Base-by-base conservation (phyloP, 92 coral and sea anemone species). In the Ricordea florida region DNA sequence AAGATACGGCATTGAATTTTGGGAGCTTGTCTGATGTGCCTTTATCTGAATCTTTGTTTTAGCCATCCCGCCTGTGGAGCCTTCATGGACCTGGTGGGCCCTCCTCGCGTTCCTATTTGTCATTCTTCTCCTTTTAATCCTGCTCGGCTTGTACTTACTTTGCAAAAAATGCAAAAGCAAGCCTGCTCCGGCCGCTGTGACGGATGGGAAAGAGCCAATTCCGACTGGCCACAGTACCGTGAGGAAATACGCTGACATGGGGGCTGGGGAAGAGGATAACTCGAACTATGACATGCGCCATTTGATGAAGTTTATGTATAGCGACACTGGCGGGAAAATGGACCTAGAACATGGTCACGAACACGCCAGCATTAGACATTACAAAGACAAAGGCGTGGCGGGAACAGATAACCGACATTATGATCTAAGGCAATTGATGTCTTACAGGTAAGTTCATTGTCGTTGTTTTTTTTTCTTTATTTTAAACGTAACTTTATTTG, bases 201-300 rank as follows among this genome's bases (percentile, higher is more conserved):
- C 26, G 57, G 57, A 20, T 11, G 47, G 1, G 33, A 35, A 25
- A 9, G 48, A 5, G 21, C 68, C 76, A 5, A 17, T 40, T 32
- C 53, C 85, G 4, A 27, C 57, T 7, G 92, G 96, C 3, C 91
- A 90, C 53, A 84, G 83, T 15, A 86, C 87, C 4, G 57, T 86
- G 17, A 73, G 92, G 37, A 48, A 78, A 0, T 86, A 85, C 60
- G 36, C 76, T 28, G 86, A 79, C 34, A 44, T 15, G 21, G 91
- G 82, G 23, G 86, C 81, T 29, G 76, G 82, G 23, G 86, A 85
- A 16, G 77, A 41, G 62, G 91, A 85, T 36, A 85, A 51, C 43
- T 63, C 41, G n/a, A 47, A 68, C 50, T 85, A 62, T 51, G 72
- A 85, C 33, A 44, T 85, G 38, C 82, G 72, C 59, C 86, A 85